Conservation (phyloP, 2,113 vertebrate genomes). For the Notiomystis cincta region DNA sequence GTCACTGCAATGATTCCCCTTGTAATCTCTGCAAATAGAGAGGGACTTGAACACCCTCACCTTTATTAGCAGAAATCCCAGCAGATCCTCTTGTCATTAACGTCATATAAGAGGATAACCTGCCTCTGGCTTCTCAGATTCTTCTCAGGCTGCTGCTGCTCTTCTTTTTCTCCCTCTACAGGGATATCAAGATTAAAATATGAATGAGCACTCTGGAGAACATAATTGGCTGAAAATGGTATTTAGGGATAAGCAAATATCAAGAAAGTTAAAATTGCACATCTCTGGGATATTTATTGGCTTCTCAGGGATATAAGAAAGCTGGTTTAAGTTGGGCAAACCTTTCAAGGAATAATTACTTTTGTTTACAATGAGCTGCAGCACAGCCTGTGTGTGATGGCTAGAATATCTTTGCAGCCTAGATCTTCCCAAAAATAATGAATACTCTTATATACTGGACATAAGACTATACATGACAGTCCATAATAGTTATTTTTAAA, state of each 20-base stretch:
- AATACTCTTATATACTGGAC: neutral
- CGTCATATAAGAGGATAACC: neutral
- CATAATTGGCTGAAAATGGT: neutral
- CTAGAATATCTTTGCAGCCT: neutral
- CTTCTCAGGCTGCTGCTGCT: constrained; percentile 39
- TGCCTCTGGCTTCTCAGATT: neutral
- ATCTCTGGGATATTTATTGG: neutral
- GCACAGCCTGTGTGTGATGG: neutral
- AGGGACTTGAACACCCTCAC: constrained; percentile 8
- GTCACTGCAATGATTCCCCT: neutral
- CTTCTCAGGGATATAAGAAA: neutral
- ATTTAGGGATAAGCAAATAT: neutral
- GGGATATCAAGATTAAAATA: constrained; percentile 12
- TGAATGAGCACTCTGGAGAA: neutral
- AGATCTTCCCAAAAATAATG: neutral
- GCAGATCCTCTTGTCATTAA: constrained; percentile 36
- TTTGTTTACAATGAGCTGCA: neutral
- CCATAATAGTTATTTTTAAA: neutral
- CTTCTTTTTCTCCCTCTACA: constrained; percentile 40
- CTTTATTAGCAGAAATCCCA: constrained; percentile 46
- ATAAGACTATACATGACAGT: neutral
- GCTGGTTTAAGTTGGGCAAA: neutral
- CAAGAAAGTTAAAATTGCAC: neutral
- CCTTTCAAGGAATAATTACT: neutral
- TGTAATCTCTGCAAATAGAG: neutral